Evolutionary conservation across 2,113 vertebrate species (phyloP).

Genomic region (Pungitius pungitius): DNA sequence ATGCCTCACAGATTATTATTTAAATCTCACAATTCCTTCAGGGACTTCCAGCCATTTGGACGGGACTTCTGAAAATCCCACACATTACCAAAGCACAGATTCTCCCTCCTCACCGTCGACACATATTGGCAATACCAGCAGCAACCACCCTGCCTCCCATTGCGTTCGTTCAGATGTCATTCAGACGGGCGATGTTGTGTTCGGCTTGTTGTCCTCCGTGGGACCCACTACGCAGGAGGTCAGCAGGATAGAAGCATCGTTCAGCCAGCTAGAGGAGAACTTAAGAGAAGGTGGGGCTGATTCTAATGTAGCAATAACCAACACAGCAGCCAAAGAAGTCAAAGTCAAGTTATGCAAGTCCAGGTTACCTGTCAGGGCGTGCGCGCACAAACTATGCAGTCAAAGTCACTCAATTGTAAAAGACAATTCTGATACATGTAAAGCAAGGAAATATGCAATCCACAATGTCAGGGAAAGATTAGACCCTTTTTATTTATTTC

Average conservation of each 20-base stretch:
- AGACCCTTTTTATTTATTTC: slow-evolving; percentile 77
- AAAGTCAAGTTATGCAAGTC: slow-evolving; percentile 87
- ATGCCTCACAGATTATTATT: slow-evolving; percentile 63
- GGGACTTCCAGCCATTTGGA: slow-evolving; percentile 74
- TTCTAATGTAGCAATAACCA: slow-evolving; percentile 81
- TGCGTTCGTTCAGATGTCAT: slow-evolving; percentile 63
- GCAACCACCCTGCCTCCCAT: slow-evolving; percentile 83
- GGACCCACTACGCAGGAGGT: slow-evolving; percentile 81
- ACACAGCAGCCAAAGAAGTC: slow-evolving; percentile 78
- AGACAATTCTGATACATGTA: slow-evolving; percentile 73
- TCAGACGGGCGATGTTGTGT: slow-evolving; percentile 77
- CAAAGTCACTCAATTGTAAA: slow-evolving; percentile 73
- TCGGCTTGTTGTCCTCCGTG: slow-evolving; percentile 80
- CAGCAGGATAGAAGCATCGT: slow-evolving; percentile 69
- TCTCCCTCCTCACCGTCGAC: slow-evolving; percentile 71
- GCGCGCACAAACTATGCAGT: slow-evolving; percentile 78
- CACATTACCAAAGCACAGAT: slow-evolving; percentile 69
- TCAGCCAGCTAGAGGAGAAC: slow-evolving; percentile 79
- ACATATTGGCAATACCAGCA: slow-evolving; percentile 85
- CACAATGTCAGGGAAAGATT: slow-evolving; percentile 78
- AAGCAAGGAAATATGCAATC: background rate
- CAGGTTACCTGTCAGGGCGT: slow-evolving; percentile 90
- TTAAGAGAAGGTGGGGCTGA: slow-evolving; percentile 74
- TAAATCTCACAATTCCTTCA: slow-evolving; percentile 72
- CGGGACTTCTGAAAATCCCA: slow-evolving; percentile 75